These are phyloP conservation scores for Gortyna flavago DNA, from an alignment of 2,888 invertebrate species.

Conservation along the genomic window DNA sequence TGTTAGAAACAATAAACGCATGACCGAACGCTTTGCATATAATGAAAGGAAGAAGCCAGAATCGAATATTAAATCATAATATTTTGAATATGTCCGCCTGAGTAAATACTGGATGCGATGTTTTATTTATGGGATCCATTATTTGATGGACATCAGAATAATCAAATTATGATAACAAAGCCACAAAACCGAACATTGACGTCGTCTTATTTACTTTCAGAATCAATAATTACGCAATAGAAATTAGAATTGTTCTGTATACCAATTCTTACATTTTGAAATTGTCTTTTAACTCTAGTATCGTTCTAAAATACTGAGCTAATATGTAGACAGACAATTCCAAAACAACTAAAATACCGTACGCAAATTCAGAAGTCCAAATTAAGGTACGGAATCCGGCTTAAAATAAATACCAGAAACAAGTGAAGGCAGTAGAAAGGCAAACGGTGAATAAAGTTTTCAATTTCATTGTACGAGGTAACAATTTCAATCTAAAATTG, in stretches of 20 bases:
- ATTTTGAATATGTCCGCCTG: constrained; percentile 55
- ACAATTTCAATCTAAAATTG: constrained; percentile 84
- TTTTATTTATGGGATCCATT: constrained; percentile 43
- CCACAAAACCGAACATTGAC: constrained; percentile 10
- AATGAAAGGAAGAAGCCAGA: constrained; percentile 74
- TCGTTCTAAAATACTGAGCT: neutral
- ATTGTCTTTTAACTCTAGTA: neutral
- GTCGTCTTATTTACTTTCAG: neutral
- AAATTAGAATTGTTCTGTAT: neutral
- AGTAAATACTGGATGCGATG: constrained; percentile 48
- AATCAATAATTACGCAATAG: neutral
- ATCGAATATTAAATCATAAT: constrained; percentile 68
- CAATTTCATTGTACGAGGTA: constrained; percentile 78
- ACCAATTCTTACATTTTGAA: neutral
- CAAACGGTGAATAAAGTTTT: constrained; percentile 72
- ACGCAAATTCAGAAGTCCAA: neutral
- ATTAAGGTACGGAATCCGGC: constrained; percentile 17
- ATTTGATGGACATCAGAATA: constrained; percentile 35
- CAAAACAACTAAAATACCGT: constrained; percentile 1
- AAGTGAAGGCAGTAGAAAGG: constrained; percentile 51
- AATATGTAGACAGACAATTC: neutral
- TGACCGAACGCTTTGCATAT: constrained; percentile 72
- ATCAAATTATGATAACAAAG: constrained; percentile 22
- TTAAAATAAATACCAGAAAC: constrained; percentile 51
- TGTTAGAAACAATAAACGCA: constrained; percentile 78